Evolutionary conservation across 2,888 invertebrate species (phyloP).

Genomic region (Choristoneura rosaceana): DNA sequence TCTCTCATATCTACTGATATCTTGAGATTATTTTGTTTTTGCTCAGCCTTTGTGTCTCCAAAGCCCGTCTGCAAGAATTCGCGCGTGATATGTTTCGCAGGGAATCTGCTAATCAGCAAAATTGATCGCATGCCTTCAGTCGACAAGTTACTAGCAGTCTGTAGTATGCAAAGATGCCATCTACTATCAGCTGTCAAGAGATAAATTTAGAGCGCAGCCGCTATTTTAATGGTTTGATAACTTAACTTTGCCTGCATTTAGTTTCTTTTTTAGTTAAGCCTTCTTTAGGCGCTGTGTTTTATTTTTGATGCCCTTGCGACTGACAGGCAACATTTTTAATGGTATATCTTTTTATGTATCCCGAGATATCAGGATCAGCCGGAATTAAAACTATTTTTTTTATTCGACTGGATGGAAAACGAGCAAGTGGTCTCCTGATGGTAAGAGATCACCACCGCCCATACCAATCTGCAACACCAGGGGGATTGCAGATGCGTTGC

Average conservation of each 20-base stretch:
- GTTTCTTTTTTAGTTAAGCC: background rate
- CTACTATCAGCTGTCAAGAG: constrained; percentile 64
- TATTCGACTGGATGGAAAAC: too few species aligned
- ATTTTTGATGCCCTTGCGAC: background rate
- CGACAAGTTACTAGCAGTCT: constrained; percentile 64
- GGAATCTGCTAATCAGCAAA: constrained; percentile 46
- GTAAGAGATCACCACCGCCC: too few species aligned
- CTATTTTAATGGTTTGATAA: constrained; percentile 27
- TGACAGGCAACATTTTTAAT: background rate
- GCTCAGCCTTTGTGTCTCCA: background rate
- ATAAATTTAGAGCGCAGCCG: constrained; percentile 62
- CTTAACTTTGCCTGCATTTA: background rate
- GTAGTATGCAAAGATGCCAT: constrained; percentile 62
- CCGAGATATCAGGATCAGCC: too few species aligned
- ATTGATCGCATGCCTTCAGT: constrained; percentile 59
- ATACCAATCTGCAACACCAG: too few species aligned
- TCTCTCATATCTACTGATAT: background rate
- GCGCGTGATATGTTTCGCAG: constrained; percentile 32
- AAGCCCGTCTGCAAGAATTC: background rate
- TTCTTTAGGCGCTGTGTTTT: background rate
- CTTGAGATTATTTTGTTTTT: background rate
- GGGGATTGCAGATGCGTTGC: too few species aligned
- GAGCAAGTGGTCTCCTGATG: too few species aligned
- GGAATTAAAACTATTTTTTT: too few species aligned
- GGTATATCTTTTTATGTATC: background rate